phyloP scores from a whole-genome alignment of 2,113 vertebrate species.

The Tetrao urogallus region DNA sequence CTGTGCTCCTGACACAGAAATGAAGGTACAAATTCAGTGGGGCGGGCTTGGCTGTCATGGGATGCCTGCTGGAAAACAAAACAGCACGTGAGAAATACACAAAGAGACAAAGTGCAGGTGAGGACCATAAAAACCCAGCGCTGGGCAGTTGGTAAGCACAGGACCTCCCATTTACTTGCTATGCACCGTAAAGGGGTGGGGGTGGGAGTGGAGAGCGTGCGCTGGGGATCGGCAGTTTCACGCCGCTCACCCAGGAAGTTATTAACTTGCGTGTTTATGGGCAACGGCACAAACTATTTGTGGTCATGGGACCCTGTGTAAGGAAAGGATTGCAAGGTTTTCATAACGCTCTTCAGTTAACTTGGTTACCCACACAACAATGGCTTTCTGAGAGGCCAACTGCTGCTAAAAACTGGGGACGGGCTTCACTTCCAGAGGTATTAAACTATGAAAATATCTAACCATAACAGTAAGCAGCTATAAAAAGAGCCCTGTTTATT shows the following conservation, averaged over 20 bases:
- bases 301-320: constrained; percentile 64
- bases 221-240: constrained; percentile 34
- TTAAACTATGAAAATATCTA: constrained; percentile 67
- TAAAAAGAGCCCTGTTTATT: constrained; percentile 71
- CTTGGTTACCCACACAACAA: constrained; percentile 69
- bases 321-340: constrained; percentile 73
- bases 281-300: constrained; percentile 71
- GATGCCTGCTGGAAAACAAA: neutral
- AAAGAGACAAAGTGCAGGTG: neutral
- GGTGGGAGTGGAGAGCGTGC: neutral
- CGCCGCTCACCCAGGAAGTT: constrained; percentile 72
- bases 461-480: constrained; percentile 67
- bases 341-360: constrained; percentile 68
- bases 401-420: constrained; percentile 57
- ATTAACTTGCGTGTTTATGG: constrained; percentile 72
- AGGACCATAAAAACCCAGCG: neutral
- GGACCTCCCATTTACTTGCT: constrained; percentile 23
- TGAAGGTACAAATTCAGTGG: neutral
- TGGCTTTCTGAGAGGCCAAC: constrained; percentile 63
- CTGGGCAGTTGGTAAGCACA: neutral
- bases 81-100: constrained; percentile 35
- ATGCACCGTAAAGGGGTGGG: neutral
- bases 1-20: neutral
- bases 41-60: neutral
- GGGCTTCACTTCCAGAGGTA: constrained; percentile 65